Conservation (phyloP, 2,113 vertebrate species). For the Channa maculata region DNA sequence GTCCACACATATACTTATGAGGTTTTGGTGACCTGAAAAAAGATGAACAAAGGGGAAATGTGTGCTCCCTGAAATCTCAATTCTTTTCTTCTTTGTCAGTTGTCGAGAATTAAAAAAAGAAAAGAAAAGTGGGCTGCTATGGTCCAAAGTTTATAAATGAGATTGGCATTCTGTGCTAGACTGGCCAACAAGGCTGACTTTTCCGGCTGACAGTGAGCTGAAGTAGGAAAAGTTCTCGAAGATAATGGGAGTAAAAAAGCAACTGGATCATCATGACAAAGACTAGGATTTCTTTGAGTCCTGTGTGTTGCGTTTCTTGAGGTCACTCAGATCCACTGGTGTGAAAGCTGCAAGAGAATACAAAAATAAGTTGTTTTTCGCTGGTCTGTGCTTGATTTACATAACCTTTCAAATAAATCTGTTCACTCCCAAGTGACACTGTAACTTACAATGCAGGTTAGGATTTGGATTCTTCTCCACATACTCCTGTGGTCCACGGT, state of each 20-base stretch:
- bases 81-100: constrained; percentile 60
- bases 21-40: constrained; percentile 42
- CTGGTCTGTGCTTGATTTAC: neutral
- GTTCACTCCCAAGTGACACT: neutral
- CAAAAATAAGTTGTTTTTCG: constrained; percentile 7
- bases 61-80: constrained; percentile 55
- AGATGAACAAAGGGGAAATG: constrained; percentile 47
- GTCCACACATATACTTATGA: constrained; percentile 57
- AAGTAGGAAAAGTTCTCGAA: constrained; percentile 79
- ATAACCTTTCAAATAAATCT: neutral
- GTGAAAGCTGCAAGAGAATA: constrained; percentile 87
- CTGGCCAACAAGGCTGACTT: constrained; percentile 71
- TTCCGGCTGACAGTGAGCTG: constrained; percentile 70
- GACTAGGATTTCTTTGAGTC: constrained; percentile 93
- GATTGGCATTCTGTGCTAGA: constrained; percentile 68
- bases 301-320: constrained; percentile 91
- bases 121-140: constrained; percentile 32
- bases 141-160: constrained; percentile 69
- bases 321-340: constrained; percentile 92
- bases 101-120: constrained; percentile 39
- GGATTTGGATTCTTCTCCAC: constrained; percentile 98
- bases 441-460: constrained; percentile 92
- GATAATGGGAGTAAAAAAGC: constrained; percentile 69
- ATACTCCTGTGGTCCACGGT: constrained; percentile 94
- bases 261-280: constrained; percentile 36